phyloP scores from a whole-genome alignment of 2,797 vertebrate genomes.

The Bradypodion ventrale region DNA sequence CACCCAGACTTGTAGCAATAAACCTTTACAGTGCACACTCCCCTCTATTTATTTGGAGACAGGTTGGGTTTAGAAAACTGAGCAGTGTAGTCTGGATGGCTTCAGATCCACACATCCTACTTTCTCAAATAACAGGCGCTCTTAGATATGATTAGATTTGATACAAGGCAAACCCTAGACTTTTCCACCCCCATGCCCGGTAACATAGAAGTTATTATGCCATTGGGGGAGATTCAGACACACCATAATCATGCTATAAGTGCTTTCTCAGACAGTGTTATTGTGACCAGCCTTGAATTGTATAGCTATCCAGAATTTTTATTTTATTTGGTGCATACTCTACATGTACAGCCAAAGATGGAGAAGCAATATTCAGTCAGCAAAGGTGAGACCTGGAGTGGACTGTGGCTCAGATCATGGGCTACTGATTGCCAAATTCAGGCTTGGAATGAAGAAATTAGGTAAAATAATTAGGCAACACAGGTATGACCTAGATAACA shows the following conservation, averaged over 20 bases:
- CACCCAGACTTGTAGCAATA: constrained; percentile 8
- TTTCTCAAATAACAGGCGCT: neutral
- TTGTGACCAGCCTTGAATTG: too few relatives aligned
- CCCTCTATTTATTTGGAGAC: neutral
- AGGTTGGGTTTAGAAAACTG: neutral
- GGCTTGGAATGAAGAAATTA: too few relatives aligned
- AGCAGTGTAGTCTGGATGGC: neutral
- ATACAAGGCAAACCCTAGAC: neutral
- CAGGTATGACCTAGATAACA: too few relatives aligned
- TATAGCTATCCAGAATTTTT: neutral
- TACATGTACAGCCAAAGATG: neutral
- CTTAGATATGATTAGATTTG: neutral
- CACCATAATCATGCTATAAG: neutral
- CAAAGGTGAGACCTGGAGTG: too few relatives aligned
- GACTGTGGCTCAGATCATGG: too few relatives aligned
- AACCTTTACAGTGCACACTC: neutral
- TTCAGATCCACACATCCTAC: rapidly evolving
- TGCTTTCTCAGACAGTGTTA: too few relatives aligned
- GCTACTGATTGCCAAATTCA: too few relatives aligned
- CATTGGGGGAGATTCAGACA: neutral
- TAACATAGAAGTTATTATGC: neutral
- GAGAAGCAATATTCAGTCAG: too few relatives aligned
- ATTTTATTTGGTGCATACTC: neutral
- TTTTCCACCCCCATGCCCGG: too few relatives aligned
- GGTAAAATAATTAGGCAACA: too few relatives aligned